Conservation (phyloP, 1,140 invertebrate genomes). For the Thalassaphorura encarpata region DNA sequence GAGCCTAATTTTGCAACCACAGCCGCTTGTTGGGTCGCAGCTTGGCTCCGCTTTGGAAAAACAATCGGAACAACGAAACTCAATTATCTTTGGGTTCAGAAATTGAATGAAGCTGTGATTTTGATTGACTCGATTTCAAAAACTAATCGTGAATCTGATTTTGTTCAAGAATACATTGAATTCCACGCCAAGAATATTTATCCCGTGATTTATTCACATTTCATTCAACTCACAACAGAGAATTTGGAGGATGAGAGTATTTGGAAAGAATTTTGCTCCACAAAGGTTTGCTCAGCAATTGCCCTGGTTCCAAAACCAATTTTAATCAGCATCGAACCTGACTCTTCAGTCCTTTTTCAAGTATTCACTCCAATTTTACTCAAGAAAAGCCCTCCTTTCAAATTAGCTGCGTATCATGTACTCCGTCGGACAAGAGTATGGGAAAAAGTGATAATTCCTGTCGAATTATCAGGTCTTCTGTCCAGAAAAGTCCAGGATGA, state of each 20-base stretch:
- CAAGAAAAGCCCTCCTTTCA: not conserved
- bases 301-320: slow-evolving; percentile 11
- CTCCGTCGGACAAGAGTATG: not conserved
- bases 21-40: slow-evolving; percentile 27
- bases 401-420: not conserved
- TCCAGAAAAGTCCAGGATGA: not conserved
- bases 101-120: slow-evolving; percentile 11
- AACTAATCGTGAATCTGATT: not conserved
- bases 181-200: slow-evolving; percentile 26
- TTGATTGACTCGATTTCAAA: not conserved
- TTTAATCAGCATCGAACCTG: slow-evolving; percentile 20
- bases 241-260: no score
- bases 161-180: slow-evolving; percentile 21
- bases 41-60: slow-evolving; percentile 22
- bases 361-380: not conserved
- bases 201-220: slow-evolving; percentile 20
- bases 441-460: not conserved
- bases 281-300: no score
- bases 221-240: slow-evolving; percentile 21
- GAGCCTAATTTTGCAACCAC: slow-evolving; percentile 13
- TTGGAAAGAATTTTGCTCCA: no score
- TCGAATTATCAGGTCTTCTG: not conserved
- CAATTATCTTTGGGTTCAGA: slow-evolving; percentile 12
- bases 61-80: slow-evolving; percentile 1
- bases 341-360: not conserved